Evolutionary conservation across 2,797 vertebrate species (phyloP).

Genomic region (Pseudochirops cupreus): DNA sequence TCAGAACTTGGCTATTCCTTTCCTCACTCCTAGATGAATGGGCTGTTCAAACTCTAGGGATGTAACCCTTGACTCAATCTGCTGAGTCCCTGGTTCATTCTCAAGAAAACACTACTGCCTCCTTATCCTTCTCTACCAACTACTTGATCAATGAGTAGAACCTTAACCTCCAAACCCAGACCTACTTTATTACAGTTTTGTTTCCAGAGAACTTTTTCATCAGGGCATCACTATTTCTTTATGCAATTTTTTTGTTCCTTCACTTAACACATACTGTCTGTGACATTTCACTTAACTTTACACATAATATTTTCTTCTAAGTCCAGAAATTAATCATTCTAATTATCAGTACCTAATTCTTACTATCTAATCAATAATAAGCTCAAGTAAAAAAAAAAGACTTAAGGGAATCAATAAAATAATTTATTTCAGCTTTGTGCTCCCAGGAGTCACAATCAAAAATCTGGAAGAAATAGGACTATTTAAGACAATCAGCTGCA

Average conservation of each 20-base stretch:
- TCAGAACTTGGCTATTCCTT: background rate
- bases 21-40: conserved; percentile 9
- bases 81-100: background rate
- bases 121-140: conserved; percentile 17
- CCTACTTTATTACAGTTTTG: conserved; percentile 30
- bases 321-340: conserved; percentile 22
- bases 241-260: conserved; percentile 7
- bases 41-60: background rate
- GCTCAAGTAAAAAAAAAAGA: background rate
- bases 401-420: background rate
- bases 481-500: conserved; percentile 35
- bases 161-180: background rate
- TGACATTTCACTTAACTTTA: conserved; percentile 46
- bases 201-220: conserved; percentile 24
- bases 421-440: background rate
- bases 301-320: conserved; percentile 32
- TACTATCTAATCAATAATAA: background rate
- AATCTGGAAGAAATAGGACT: background rate
- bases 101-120: background rate
- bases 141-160: conserved; percentile 7
- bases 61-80: background rate
- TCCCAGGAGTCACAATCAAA: background rate
- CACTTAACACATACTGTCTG: background rate
- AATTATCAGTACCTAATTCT: background rate
- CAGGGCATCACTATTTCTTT: background rate